A percentile compares a stretch with the other conserved stretches of the same genome.
These are phyloP conservation scores for Numida meleagris DNA, from an alignment of 2,113 vertebrate genomes.

Conservation along the genomic window DNA sequence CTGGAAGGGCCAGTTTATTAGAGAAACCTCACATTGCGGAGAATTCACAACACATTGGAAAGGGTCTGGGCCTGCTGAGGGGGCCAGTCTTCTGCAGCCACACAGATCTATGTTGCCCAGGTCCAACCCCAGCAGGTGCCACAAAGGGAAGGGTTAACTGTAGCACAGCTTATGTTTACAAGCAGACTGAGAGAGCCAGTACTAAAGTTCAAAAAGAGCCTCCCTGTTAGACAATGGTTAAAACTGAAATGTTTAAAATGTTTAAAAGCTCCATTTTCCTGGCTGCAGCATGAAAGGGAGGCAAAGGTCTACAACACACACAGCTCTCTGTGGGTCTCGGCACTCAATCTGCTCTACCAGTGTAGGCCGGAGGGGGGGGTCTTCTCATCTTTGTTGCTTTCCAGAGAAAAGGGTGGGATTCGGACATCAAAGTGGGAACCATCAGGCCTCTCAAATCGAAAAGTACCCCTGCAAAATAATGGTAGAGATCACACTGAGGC, in stretches of 20 bases:
- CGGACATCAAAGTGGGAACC: slow-evolving; percentile 97
- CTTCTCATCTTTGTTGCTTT: slow-evolving; percentile 99
- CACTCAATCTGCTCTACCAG: slow-evolving; percentile 77
- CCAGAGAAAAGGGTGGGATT: slow-evolving; percentile 97
- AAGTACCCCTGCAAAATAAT: slow-evolving; percentile 88
- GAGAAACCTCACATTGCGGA: slow-evolving; percentile 66
- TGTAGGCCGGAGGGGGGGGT: slow-evolving; percentile 95
- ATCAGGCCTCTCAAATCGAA: slow-evolving; percentile 95
- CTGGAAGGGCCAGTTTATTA: slow-evolving; percentile 73
- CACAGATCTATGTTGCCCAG: background rate
- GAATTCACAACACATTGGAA: slow-evolving; percentile 61
- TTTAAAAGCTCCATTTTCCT: slow-evolving; percentile 42
- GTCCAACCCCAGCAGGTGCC: slow-evolving; percentile 12
- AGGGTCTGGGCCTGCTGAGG: slow-evolving; percentile 30
- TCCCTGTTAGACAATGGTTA: slow-evolving; percentile 27
- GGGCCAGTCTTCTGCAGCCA: background rate
- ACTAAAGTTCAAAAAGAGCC: slow-evolving; percentile 28
- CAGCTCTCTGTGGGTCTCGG: background rate
- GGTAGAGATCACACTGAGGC: background rate
- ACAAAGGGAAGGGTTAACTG: slow-evolving; percentile 22
- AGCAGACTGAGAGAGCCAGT: slow-evolving; percentile 72
- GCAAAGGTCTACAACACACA: slow-evolving; percentile 56
- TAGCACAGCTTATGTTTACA: slow-evolving; percentile 60
- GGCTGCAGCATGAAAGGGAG: slow-evolving; percentile 51
- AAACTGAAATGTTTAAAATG: slow-evolving; percentile 51